Evolutionary conservation across 2,113 vertebrate species (phyloP), one percentile per base, ranked within the genome.

Genomic region (Oreotrochilus melanogaster): DNA sequence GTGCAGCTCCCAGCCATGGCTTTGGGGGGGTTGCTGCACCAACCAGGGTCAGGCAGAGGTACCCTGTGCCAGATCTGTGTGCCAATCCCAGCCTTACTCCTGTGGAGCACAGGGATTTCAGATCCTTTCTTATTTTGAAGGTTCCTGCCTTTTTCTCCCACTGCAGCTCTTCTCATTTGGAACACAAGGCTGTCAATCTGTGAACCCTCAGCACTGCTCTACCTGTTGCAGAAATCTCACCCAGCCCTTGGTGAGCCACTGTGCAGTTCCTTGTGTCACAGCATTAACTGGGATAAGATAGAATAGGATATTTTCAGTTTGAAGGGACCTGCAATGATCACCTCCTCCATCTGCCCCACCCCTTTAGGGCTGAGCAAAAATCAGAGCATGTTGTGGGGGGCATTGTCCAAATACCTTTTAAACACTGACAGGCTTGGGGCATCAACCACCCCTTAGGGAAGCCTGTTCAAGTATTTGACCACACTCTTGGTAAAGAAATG

Each of bases 61-160:
- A 19, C 18, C 57, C 66, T 0, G 0, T 39, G 23, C 23, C 75
- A 56, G 39, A 16, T 21, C 48, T 7, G 0, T 0, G 4, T 25
- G 17, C 14, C 60, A 42, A 8, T 79, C 50, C 71, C 30, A 28
- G 79, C 30, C 54, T 76, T 0, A 2, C 51, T 86, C 45, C 0
- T 0, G 30, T 71, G 39, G 75, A 93, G 57, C 67, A 17, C 0
- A 0, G 57, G 22, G 64, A 60, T 75, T 76, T 54, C 67, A 83
- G 30, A 53, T 15, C 12, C 21, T 64, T 70, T 30, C 35, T 83
- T 82, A 24, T 42, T 88, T 53, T 70, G 39, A 19, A 78, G 22
- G 33, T 0, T 0, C 23, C 23, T 50, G 21, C 57, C 58, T 25
- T 62, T 79, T 58, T 58, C 31, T 80, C 21, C 19, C 10, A 0